phyloP scores from a whole-genome alignment of 1,140 invertebrate genomes.

The Drosophila sulfurigaster region DNA sequence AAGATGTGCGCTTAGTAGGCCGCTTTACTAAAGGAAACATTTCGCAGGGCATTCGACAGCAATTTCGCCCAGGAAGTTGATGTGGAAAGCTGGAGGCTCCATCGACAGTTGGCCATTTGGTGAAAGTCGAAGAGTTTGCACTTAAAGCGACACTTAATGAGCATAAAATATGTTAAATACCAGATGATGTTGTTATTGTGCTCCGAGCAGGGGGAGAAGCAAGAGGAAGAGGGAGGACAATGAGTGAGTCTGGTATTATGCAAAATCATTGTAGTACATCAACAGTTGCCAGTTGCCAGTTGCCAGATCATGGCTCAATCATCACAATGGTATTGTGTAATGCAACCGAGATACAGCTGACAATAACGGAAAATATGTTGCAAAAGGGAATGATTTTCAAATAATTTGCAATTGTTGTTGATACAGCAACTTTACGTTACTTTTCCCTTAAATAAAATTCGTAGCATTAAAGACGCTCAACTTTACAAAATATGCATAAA shows the following conservation, averaged over 20 bases:
- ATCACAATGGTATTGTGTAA: constrained; percentile 14
- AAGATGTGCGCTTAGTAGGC: neutral
- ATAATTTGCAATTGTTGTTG: neutral
- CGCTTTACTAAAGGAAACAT: too few relatives aligned
- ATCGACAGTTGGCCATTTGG: constrained; percentile 46
- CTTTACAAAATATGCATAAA: too few relatives aligned
- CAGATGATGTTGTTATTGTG: constrained; percentile 38
- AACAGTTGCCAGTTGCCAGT: constrained; percentile 46
- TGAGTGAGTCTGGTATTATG: constrained; percentile 42
- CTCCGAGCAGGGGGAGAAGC: neutral
- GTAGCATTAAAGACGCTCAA: too few relatives aligned
- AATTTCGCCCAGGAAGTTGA: constrained; percentile 9
- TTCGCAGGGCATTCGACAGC: constrained; percentile 9
- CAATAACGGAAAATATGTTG: neutral
- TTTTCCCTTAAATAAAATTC: too few relatives aligned
- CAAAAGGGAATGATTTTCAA: neutral
- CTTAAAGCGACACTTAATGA: constrained; percentile 65
- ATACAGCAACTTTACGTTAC: too few relatives aligned
- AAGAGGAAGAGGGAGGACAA: neutral
- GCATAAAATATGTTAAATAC: constrained; percentile 70
- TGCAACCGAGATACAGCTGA: constrained; percentile 7
- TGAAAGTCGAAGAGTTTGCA: constrained; percentile 49
- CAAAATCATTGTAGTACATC: constrained; percentile 50
- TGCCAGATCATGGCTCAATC: constrained; percentile 49
- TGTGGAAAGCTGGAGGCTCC: neutral